These are phyloP conservation scores for Heliconius cydno DNA, from an alignment of 2,888 invertebrate species.

Conservation along the genomic window DNA sequence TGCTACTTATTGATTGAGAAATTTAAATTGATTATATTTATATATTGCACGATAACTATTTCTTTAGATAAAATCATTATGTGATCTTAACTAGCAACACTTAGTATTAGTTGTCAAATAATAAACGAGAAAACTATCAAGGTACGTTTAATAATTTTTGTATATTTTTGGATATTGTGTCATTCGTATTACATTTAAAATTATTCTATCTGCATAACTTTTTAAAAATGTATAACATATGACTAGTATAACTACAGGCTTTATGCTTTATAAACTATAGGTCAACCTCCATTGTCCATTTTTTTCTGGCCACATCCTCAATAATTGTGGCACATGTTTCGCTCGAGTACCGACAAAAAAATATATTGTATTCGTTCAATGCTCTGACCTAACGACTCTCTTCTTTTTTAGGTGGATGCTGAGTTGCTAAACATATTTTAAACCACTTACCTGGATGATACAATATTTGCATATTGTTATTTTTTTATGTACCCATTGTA, in stretches of 20 bases:
- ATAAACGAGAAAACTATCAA: constrained; percentile 24
- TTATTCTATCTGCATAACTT: background rate
- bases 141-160: constrained; percentile 29
- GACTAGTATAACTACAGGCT: background rate
- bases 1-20: background rate
- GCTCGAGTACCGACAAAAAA: constrained; percentile 76
- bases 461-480: constrained; percentile 41
- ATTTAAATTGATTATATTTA: too few relatives aligned
- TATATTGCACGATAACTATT: too few relatives aligned
- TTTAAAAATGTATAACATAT: background rate
- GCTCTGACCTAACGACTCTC: constrained; percentile 60
- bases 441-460: constrained; percentile 52
- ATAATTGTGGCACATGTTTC: constrained; percentile 79
- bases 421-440: constrained; percentile 44
- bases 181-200: background rate
- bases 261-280: constrained; percentile 13
- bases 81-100: constrained; percentile 17
- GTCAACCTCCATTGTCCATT: constrained; percentile 71
- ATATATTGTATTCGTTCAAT: constrained; percentile 61
- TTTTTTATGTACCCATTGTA: constrained; percentile 34
- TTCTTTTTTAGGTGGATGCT: constrained; percentile 59
- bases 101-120: constrained; percentile 35
- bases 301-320: constrained; percentile 83
- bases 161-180: constrained; percentile 5
- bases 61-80: background rate